A percentile compares a stretch with the other conserved stretches of the same genome.
Conservation (phyloP, 2,113 vertebrate species). For the Percopsis transmontana region DNA sequence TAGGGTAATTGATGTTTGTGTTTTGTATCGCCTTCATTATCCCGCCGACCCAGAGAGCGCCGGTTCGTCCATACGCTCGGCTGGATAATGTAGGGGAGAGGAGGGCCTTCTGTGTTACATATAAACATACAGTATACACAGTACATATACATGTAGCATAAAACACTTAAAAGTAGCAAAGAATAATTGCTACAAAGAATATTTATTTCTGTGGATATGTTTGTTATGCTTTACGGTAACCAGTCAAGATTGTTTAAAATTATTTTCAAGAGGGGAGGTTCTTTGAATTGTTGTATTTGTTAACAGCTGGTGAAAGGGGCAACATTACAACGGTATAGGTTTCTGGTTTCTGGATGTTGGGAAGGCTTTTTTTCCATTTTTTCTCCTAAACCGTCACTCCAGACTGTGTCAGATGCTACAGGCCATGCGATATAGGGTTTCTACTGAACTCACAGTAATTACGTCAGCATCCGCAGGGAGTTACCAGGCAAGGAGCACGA, state of each 20-base stretch:
- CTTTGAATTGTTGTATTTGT: too few relatives aligned
- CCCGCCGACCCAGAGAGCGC: constrained; percentile 44
- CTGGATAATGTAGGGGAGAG: background rate
- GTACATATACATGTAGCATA: too few relatives aligned
- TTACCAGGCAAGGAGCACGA: constrained; percentile 43
- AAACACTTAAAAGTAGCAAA: too few relatives aligned
- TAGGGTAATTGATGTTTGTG: constrained; percentile 70
- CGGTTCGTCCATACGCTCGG: too few relatives aligned
- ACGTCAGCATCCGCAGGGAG: constrained; percentile 55
- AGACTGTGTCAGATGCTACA: constrained; percentile 44
- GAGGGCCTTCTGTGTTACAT: background rate
- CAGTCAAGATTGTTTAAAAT: too few relatives aligned
- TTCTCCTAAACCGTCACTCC: constrained; percentile 17
- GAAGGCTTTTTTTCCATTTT: background rate
- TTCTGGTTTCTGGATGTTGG: constrained; percentile 35
- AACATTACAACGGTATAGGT: background rate
- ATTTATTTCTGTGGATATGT: too few relatives aligned
- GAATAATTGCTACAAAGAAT: too few relatives aligned
- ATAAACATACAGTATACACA: background rate
- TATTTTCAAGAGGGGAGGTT: too few relatives aligned
- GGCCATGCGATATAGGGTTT: constrained; percentile 38
- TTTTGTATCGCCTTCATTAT: constrained; percentile 71
- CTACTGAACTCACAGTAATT: constrained; percentile 22
- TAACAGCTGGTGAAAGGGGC: too few relatives aligned
- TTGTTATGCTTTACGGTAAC: too few relatives aligned